These are phyloP conservation scores for Medauroidea extradentata DNA, from an alignment of 1,140 invertebrate genomes.

Conservation along the genomic window DNA sequence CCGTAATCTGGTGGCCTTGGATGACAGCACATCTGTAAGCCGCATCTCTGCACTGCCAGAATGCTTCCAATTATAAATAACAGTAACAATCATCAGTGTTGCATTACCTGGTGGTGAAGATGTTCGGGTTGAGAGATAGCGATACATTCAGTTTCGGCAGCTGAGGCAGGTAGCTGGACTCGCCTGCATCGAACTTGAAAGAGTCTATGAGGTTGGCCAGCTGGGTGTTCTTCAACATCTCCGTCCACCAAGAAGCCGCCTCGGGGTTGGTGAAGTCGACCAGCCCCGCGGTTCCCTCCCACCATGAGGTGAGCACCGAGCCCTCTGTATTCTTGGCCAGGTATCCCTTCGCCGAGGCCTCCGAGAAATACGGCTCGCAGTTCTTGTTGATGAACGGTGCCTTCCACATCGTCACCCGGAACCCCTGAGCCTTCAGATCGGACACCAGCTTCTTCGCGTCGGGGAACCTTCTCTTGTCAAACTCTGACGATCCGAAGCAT, in stretches of 20 bases:
- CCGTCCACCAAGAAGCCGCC: conserved; percentile 70
- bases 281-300: conserved; percentile 65
- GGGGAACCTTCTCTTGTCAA: conserved; percentile 59
- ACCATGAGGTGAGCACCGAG: conserved; percentile 65
- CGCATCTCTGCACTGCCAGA: too few relatives aligned
- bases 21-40: too few relatives aligned
- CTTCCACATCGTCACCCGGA: conserved; percentile 77
- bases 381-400: conserved; percentile 84
- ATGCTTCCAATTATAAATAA: too few relatives aligned
- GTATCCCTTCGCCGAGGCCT: conserved; percentile 43
- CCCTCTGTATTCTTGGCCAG: conserved; percentile 56
- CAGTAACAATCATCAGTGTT: too few relatives aligned
- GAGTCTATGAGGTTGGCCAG: conserved; percentile 67
- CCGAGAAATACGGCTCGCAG: conserved; percentile 57
- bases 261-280: conserved; percentile 75
- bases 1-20: too few relatives aligned
- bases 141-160: background rate
- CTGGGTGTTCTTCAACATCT: conserved; percentile 55
- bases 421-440: conserved; percentile 59
- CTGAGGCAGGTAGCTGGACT: conserved; percentile 42
- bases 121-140: too few relatives aligned
- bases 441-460: conserved; percentile 55
- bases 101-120: too few relatives aligned
- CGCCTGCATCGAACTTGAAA: conserved; percentile 91
- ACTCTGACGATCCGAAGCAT: conserved; percentile 64